A percentile compares a stretch with the other conserved stretches of the same genome.
Conservation (phyloP, 2,797 vertebrate genomes). For the Takifugu rubripes region DNA sequence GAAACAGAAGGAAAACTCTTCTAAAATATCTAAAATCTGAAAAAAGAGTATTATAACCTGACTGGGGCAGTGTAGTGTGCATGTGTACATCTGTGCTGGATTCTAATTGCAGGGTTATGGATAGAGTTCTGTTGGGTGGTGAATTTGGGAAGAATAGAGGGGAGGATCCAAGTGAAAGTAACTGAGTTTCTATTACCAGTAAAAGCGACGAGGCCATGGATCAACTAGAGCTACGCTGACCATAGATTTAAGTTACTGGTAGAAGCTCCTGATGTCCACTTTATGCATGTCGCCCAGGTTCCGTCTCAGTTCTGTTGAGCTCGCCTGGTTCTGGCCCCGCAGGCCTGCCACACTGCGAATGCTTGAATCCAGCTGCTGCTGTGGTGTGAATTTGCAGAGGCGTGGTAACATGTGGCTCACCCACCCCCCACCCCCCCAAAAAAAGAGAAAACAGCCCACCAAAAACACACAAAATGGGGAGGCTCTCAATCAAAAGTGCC, state of each 20-base stretch:
- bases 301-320: conserved; percentile 28
- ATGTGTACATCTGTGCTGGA: conserved; percentile 25
- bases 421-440: too few relatives aligned
- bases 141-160: conserved; percentile 32
- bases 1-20: background rate
- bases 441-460: conserved; percentile 5
- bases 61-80: conserved; percentile 12
- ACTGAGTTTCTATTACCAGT: conserved; percentile 24
- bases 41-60: background rate
- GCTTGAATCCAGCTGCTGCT: conserved; percentile 39
- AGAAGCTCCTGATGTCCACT: conserved; percentile 7
- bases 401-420: conserved; percentile 14
- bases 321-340: conserved; percentile 37
- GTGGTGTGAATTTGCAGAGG: conserved; percentile 39
- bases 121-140: conserved; percentile 12
- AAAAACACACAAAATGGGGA: background rate
- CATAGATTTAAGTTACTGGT: too few relatives aligned
- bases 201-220: conserved; percentile 32
- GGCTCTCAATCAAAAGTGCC: background rate
- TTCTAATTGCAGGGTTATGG: conserved; percentile 69
- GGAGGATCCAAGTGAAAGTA: conserved; percentile 44
- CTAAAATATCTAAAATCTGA: background rate
- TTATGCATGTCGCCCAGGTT: conserved; percentile 10
- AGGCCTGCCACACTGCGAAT: conserved; percentile 51
- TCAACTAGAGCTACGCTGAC: conserved; percentile 5